Evolutionary conservation across 2,797 vertebrate species (phyloP), one percentile per base, ranked within the genome.

Genomic region (Iguana delicatissima): DNA sequence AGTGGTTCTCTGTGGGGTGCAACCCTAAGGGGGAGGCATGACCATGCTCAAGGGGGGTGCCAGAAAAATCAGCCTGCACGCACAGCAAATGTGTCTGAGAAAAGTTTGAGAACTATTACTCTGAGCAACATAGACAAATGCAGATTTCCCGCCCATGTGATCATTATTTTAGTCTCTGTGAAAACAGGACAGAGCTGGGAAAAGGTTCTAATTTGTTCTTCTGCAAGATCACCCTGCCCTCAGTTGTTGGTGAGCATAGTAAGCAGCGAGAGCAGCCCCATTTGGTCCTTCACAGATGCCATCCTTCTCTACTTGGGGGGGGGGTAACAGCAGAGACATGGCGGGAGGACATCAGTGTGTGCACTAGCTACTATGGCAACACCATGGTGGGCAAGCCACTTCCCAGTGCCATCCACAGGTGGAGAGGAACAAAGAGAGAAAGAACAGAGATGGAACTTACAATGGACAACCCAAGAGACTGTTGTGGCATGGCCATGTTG

Each of bases 291-390:
- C 32, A 52, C 59, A 88, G 89, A 90, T 80, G 22, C 67, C 80
- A 46, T 62, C 64, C 7, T 42, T 46, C 13, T 0, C 22, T 6
- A 29, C 12, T 20, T 12, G 0, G 57, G 0, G 20, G 80, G 12
- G 7, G 64, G 80, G 89, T 46, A 46, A 80, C 84, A 87, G 86
- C 80, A 46, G 42, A 46, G 42, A 46, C 42, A 46, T 4, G 86
- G 74, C 20, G 86, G 85, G 83, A 87, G 74, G 24, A 64, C 32
- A 88, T 91, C 79, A 29, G 18, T 1, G 86, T 46, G 42, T 46
- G 42, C 42, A 46, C 42, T 46, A 1, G 96, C 91, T 96, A 93
- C 95, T 92, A 91, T 94, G 94, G 93, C 91, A 94, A 89, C 93
- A n/a, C 3, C 22, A 18, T 38, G 0, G 24, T 85, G 77, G 18